phyloP scores from a whole-genome alignment of 1,140 invertebrate species.

The Papilio polytes region DNA sequence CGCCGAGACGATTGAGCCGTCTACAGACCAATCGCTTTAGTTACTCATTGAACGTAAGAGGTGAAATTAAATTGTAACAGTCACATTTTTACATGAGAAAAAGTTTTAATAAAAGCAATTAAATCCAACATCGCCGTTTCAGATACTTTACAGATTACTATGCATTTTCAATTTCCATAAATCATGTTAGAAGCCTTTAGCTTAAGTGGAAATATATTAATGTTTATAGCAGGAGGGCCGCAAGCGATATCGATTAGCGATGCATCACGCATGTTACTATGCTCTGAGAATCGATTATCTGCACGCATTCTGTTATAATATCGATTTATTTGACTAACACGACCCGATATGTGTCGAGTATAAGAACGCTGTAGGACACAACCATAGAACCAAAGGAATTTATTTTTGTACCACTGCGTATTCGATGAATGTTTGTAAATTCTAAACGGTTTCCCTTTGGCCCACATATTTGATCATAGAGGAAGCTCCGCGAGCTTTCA shows the following conservation, averaged over 20 bases:
- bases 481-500: neutral
- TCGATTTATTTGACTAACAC: conserved; percentile 39
- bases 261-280: conserved; percentile 40
- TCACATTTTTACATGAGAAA: neutral
- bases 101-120: no score
- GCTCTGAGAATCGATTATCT: conserved; percentile 44
- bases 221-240: conserved; percentile 5
- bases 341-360: no score
- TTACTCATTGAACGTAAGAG: neutral
- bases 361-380: no score
- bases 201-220: conserved; percentile 23
- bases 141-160: neutral
- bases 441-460: conserved; percentile 22
- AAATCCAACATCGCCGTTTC: neutral
- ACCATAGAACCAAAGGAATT: neutral
- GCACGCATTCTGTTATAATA: conserved; percentile 45
- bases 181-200: neutral
- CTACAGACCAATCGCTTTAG: neutral
- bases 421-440: neutral
- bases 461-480: conserved; percentile 20
- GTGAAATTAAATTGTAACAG: neutral
- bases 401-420: neutral
- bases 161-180: neutral
- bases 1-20: neutral
- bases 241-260: conserved; percentile 39